Percentiles rank a stretch among this genome's conserved stretches.
Evolutionary conservation across 2,888 invertebrate genomes (phyloP).

Genomic region (Drosophila helvetica): DNA sequence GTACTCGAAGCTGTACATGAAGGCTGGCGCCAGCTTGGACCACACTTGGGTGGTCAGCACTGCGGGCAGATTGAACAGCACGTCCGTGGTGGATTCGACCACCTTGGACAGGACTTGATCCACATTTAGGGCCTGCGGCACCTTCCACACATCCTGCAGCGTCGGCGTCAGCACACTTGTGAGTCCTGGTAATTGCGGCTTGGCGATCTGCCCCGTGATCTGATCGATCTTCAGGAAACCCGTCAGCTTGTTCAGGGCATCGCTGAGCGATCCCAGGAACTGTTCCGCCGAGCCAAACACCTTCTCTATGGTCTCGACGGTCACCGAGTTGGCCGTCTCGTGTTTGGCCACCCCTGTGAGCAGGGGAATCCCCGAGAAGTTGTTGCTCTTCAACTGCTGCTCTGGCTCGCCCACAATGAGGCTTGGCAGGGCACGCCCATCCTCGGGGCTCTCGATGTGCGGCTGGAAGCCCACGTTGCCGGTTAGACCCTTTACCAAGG

Average conservation of each 20-base stretch:
- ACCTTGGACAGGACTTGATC: conserved; percentile 81
- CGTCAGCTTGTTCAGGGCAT: conserved; percentile 69
- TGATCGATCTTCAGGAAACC: conserved; percentile 77
- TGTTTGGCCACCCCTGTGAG: conserved; percentile 90
- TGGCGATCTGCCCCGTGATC: conserved; percentile 75
- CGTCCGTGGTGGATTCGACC: conserved; percentile 86
- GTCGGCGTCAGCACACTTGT: conserved; percentile 67
- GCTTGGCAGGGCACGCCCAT: conserved; percentile 88
- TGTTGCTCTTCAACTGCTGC: conserved; percentile 86
- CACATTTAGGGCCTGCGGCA: conserved; percentile 76
- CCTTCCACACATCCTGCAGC: conserved; percentile 77
- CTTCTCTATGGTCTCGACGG: conserved; percentile 70
- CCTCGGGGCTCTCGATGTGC: conserved; percentile 88
- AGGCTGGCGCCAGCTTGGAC: conserved; percentile 87
- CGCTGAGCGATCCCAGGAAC: conserved; percentile 77
- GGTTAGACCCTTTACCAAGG: conserved; percentile 87
- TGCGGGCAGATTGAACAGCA: conserved; percentile 90
- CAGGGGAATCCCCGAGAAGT: conserved; percentile 87
- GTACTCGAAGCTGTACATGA: conserved; percentile 91
- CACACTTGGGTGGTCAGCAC: conserved; percentile 89
- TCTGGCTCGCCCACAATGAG: conserved; percentile 87
- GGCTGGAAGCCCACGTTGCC: conserved; percentile 87
- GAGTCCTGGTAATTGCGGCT: conserved; percentile 78
- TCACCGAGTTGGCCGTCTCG: conserved; percentile 86
- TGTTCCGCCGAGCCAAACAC: conserved; percentile 80